Conservation (phyloP, 2,113 vertebrate genomes). For the Ramphastos sulfuratus region DNA sequence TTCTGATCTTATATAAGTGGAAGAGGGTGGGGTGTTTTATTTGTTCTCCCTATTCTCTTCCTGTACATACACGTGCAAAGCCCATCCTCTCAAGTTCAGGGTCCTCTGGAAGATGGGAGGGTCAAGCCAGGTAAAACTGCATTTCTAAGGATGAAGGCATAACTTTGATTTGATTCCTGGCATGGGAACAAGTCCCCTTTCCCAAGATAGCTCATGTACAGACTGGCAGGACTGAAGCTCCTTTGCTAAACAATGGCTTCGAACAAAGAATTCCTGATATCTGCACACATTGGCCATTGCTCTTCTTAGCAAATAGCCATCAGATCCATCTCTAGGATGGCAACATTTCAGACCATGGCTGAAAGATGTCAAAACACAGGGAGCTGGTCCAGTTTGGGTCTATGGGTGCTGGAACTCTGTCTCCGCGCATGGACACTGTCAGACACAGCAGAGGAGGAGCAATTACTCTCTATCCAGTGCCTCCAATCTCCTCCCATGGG, state of each 20-base stretch:
- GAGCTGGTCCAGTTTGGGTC: not conserved
- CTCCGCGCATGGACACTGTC: accelerated
- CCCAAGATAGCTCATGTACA: conserved; percentile 34
- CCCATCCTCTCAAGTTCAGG: not conserved
- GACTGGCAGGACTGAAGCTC: not conserved
- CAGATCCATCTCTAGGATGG: not conserved
- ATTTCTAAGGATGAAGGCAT: not conserved
- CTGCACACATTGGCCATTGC: accelerated
- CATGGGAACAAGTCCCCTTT: conserved; percentile 10
- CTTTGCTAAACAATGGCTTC: conserved; percentile 3
- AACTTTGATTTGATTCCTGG: conserved; percentile 58
- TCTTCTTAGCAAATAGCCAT: not conserved
- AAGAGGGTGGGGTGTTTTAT: conserved; percentile 47
- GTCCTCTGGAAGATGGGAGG: conserved; percentile 13
- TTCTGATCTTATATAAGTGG: conserved; percentile 59
- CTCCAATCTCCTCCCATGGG: not conserved
- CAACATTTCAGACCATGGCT: not conserved
- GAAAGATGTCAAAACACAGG: accelerated
- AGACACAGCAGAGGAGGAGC: not conserved
- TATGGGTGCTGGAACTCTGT: not conserved
- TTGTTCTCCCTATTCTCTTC: conserved; percentile 32
- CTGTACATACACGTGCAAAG: conserved; percentile 24
- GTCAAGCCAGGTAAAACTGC: conserved; percentile 52
- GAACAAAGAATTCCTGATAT: not conserved
- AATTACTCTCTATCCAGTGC: not conserved